These are phyloP conservation scores for Omphaloscelis lunosa DNA, from an alignment of 2,888 invertebrate genomes.

Conservation along the genomic window DNA sequence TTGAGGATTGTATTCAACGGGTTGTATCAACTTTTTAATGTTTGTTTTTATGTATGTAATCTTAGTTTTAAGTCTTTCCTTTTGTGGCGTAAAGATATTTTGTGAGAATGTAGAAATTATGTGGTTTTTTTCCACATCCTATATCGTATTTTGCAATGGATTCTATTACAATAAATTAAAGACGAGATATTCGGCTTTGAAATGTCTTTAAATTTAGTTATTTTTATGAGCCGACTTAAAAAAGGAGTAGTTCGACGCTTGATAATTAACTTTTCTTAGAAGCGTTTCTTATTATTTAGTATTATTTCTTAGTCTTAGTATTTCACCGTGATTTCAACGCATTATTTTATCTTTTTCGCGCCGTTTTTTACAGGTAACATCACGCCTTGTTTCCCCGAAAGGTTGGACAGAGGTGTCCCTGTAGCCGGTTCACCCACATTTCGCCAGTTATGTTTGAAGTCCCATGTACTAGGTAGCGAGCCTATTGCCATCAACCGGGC, in stretches of 20 bases:
- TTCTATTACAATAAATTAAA: conserved; percentile 13
- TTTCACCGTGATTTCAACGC: not conserved
- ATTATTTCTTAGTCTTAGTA: no score
- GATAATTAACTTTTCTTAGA: not conserved
- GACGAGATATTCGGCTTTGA: not conserved
- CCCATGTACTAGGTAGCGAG: no score
- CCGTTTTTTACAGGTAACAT: not conserved
- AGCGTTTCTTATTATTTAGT: not conserved
- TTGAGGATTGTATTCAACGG: conserved; percentile 63
- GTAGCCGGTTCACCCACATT: no score
- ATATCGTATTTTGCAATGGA: conserved; percentile 17
- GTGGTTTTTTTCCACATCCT: conserved; percentile 26
- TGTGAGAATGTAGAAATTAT: conserved; percentile 39
- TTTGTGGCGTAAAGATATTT: conserved; percentile 32
- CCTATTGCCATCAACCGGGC: no score
- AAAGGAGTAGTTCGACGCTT: not conserved
- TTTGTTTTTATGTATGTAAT: conserved; percentile 33
- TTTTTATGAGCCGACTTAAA: not conserved
- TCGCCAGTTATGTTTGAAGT: no score
- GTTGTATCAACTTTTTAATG: conserved; percentile 53
- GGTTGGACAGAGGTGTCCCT: no score
- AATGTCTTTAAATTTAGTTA: no score
- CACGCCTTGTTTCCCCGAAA: no score
- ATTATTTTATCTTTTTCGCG: no score
- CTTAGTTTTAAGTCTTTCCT: conserved; percentile 31